These are phyloP conservation scores for Acanthosepion esculentum DNA, from an alignment of 2,888 invertebrate genomes.

Conservation along the genomic window DNA sequence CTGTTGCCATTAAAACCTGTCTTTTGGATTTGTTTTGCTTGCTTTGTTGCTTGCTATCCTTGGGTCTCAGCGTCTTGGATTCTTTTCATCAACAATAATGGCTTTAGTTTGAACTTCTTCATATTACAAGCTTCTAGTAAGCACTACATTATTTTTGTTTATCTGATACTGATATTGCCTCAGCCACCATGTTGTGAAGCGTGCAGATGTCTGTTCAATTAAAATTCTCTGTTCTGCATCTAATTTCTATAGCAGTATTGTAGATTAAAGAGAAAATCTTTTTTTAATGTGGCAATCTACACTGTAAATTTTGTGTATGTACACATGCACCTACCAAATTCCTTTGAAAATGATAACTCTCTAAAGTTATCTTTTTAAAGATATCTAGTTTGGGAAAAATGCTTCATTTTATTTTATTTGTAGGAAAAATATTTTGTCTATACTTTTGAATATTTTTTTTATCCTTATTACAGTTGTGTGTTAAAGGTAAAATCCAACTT, in stretches of 20 bases:
- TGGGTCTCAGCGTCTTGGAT: not conserved
- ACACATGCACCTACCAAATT: no score
- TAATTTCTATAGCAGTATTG: not conserved
- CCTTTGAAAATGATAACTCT: no score
- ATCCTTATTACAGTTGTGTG: not conserved
- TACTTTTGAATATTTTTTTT: not conserved
- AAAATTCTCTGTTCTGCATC: not conserved
- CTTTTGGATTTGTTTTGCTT: not conserved
- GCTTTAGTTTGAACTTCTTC: not conserved
- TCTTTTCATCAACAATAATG: not conserved
- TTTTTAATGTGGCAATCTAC: not conserved
- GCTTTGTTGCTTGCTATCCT: constrained; percentile 21
- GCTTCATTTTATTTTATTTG: not conserved
- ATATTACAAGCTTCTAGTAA: no score
- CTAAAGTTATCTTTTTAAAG: not conserved
- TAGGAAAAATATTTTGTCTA: not conserved
- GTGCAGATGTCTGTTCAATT: not conserved
- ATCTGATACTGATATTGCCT: not conserved
- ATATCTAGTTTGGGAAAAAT: not conserved
- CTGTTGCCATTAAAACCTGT: not conserved
- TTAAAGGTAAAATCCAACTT: not conserved
- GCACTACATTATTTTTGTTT: not conserved
- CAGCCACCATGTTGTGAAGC: constrained; percentile 7
- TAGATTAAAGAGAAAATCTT: not conserved
- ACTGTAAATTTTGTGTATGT: no score